Evolutionary conservation across 2,888 invertebrate genomes (phyloP), one percentile per base, ranked within the genome.

Genomic region (Cremastobaeus sp.): DNA sequence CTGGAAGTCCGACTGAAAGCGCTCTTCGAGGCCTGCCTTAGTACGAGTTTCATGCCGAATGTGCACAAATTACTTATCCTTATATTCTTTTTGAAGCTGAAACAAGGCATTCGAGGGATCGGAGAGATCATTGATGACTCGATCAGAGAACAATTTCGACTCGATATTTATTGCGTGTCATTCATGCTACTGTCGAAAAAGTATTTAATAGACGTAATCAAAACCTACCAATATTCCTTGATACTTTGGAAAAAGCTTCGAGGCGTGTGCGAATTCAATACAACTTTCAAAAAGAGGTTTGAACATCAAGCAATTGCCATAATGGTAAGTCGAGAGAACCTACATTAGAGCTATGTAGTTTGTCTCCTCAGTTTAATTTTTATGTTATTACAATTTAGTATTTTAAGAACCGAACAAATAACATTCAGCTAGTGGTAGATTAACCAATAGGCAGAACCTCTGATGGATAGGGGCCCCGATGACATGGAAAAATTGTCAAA

Each of bases 31-130:
- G 84, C 86, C 1, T 86, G 85, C 20, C 80, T 87, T 11, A 86
- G 85, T 55, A 87, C 86, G 2, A 82, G 77, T 12, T 84, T 90
- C 11, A 79, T 89, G 0, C 84, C 89, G 21, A 86, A 90, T 2
- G 81, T 91, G 14, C 86, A 89, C 12, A 91, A 90, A 81, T 81
- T 91, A 2, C 73, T 90, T 20, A 88, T 90, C 73, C 85, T 89
- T 66, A 79, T 89, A 20, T 79, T 86, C n/a, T 86, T 91, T 9
- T 74, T 85, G 15, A 84, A 82, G 70, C 21, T 88, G 3, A 86
- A 85, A 65, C 70, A 69, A 25, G 81, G 81, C 0, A 62, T 80
- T 5, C 76, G 76, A 75, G 64, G 66, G 34, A 37, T 64, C 57
- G 1, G 60, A 1, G 74, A 81, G n/a, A 0, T 21, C 1, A 50